phyloP scores from a whole-genome alignment of 2,797 vertebrate species.

The Adelosebastes latens region DNA sequence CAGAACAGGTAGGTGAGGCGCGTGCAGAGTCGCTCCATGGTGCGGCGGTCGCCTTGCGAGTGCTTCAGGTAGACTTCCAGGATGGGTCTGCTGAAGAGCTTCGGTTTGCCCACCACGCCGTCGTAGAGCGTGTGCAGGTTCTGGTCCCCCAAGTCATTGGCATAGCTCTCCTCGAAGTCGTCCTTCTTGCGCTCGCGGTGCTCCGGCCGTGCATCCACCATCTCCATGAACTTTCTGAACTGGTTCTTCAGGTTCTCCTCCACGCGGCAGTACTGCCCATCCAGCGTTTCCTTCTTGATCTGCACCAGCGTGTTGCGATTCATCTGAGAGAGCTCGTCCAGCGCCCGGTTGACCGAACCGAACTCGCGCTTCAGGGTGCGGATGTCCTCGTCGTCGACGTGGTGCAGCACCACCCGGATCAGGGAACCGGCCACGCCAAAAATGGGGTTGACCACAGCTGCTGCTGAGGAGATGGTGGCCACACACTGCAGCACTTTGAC shows the following conservation, averaged over 20 bases:
- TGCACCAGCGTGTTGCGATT: constrained; percentile 75
- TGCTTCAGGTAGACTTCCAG: constrained; percentile 84
- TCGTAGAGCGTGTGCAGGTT: constrained; percentile 86
- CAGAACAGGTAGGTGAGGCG: constrained; percentile 86
- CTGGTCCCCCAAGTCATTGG: constrained; percentile 82
- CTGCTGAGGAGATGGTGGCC: constrained; percentile 84
- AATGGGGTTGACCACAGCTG: constrained; percentile 85
- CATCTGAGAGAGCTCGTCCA: constrained; percentile 79
- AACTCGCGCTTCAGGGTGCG: constrained; percentile 83
- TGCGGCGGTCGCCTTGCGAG: constrained; percentile 73
- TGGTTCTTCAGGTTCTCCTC: constrained; percentile 85
- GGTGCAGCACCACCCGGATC: constrained; percentile 84
- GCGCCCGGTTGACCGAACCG: constrained; percentile 67
- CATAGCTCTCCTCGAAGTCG: constrained; percentile 76
- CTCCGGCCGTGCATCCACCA: constrained; percentile 73
- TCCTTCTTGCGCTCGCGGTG: constrained; percentile 70
- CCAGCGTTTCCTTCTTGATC: constrained; percentile 83
- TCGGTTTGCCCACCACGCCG: constrained; percentile 81
- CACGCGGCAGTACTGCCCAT: constrained; percentile 78
- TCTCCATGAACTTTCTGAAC: constrained; percentile 84
- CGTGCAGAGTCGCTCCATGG: constrained; percentile 84
- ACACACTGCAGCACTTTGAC: constrained; percentile 81
- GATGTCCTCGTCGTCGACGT: constrained; percentile 84
- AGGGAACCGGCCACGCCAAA: constrained; percentile 84
- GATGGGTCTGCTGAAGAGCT: constrained; percentile 84